Evolutionary conservation across 2,113 vertebrate genomes (phyloP).

Genomic region (Neogobius melanostomus): DNA sequence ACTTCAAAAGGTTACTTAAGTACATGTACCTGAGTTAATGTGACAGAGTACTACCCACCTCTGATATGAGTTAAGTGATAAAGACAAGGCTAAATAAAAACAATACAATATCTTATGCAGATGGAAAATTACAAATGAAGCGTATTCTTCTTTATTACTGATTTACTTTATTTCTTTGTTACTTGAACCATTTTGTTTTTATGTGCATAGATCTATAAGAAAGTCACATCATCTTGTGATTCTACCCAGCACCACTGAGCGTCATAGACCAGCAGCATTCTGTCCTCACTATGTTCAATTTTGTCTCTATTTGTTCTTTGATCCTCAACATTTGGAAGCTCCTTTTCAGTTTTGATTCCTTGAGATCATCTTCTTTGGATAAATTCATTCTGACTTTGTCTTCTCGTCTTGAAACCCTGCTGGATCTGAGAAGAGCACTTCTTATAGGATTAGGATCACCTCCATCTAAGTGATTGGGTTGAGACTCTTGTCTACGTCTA

Average conservation of each 20-base stretch:
- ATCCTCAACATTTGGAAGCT: background rate
- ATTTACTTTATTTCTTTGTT: no score
- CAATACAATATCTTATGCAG: no score
- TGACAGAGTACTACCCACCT: no score
- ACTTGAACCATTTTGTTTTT: background rate
- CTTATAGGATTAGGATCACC: slow-evolving; percentile 15
- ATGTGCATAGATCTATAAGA: slow-evolving; percentile 51
- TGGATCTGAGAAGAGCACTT: slow-evolving; percentile 49
- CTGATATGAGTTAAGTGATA: no score
- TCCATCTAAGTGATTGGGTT: background rate
- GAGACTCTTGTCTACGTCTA: background rate
- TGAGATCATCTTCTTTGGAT: background rate
- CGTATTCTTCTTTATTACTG: no score
- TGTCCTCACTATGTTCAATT: background rate
- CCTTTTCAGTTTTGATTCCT: background rate
- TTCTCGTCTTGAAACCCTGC: slow-evolving; percentile 17
- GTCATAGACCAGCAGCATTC: slow-evolving; percentile 46
- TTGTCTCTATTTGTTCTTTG: slow-evolving; percentile 3
- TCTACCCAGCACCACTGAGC: slow-evolving; percentile 69
- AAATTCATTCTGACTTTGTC: slow-evolving; percentile 1
- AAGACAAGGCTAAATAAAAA: no score
- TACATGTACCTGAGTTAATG: no score
- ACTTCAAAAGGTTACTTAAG: no score
- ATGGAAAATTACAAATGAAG: no score
- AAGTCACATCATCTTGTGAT: slow-evolving; percentile 67